A percentile compares a stretch with the other conserved stretches of the same genome.
Evolutionary conservation across 2,113 vertebrate genomes (phyloP).

Genomic region (Urocynchramus pylzowi): DNA sequence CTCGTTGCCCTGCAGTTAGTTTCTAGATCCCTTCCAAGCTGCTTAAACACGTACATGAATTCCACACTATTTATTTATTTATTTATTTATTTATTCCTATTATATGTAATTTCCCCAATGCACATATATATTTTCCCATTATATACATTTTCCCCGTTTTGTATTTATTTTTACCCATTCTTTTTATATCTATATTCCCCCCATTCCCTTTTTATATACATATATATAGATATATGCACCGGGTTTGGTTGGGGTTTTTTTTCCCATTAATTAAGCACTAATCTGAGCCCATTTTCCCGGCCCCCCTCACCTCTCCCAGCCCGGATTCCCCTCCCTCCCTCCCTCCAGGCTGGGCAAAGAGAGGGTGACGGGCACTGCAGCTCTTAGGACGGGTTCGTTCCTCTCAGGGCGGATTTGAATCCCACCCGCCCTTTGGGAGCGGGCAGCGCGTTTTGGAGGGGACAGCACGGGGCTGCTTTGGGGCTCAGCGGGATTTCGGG

Average conservation of each 20-base stretch:
- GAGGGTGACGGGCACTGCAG: not conserved
- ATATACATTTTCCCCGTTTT: rapidly evolving
- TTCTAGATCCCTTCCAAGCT: not conserved
- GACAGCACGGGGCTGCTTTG: not conserved
- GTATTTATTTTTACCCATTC: not conserved
- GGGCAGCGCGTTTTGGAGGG: rapidly evolving
- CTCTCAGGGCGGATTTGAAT: not conserved
- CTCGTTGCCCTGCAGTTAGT: not conserved
- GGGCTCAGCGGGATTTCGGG: rapidly evolving
- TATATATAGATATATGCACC: no score
- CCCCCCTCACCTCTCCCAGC: not conserved
- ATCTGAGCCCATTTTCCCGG: no score
- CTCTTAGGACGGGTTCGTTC: not conserved
- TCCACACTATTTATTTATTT: no score
- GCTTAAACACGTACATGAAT: rapidly evolving
- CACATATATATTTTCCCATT: not conserved
- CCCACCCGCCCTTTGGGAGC: rapidly evolving
- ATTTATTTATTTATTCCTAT: not conserved
- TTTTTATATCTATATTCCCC: not conserved
- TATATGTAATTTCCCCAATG: not conserved
- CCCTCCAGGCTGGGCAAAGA: not conserved
- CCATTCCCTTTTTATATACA: not conserved
- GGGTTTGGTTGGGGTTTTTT: no score
- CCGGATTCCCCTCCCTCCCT: rapidly evolving
- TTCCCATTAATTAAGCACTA: not conserved